These are phyloP conservation scores for Semotilus atromaculatus DNA, from an alignment of 2,797 vertebrate species.

Conservation along the genomic window DNA sequence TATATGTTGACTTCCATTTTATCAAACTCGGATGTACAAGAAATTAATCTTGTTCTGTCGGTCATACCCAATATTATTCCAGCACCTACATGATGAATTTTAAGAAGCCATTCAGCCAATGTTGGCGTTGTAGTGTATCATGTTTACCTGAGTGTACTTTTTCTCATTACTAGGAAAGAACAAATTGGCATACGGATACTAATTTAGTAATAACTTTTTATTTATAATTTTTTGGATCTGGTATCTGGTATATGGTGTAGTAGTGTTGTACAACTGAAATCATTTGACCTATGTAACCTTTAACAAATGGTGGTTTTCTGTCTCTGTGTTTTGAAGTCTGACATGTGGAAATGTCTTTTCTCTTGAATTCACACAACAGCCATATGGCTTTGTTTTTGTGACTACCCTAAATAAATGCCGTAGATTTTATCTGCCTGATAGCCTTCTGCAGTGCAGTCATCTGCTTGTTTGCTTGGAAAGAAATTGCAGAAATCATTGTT, in stretches of 20 bases:
- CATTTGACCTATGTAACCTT: conserved; percentile 22
- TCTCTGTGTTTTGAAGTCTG: conserved; percentile 10
- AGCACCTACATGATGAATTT: conserved; percentile 9
- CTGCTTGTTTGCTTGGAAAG: conserved; percentile 5
- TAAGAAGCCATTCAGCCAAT: conserved; percentile 21
- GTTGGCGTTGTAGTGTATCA: conserved; percentile 15
- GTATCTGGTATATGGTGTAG: conserved; percentile 8
- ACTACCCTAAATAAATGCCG: neutral
- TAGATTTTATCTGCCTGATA: neutral
- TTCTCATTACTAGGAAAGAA: conserved; percentile 25
- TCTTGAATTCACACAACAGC: neutral
- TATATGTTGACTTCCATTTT: neutral
- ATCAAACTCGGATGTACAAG: neutral
- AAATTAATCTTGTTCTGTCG: neutral
- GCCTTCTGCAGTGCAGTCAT: conserved; percentile 3
- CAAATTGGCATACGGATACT: conserved; percentile 17
- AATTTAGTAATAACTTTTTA: neutral
- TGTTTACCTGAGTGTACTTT: conserved; percentile 33
- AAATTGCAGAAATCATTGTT: conserved; percentile 27
- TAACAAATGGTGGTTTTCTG: conserved; percentile 1
- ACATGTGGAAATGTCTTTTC: conserved; percentile 1
- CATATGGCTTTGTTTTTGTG: neutral
- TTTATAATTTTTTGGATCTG: conserved; percentile 3
- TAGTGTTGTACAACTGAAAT: conserved; percentile 26
- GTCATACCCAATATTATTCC: neutral